Evolutionary conservation across 2,888 invertebrate species (phyloP).

Genomic region (Rhagonycha lutea): DNA sequence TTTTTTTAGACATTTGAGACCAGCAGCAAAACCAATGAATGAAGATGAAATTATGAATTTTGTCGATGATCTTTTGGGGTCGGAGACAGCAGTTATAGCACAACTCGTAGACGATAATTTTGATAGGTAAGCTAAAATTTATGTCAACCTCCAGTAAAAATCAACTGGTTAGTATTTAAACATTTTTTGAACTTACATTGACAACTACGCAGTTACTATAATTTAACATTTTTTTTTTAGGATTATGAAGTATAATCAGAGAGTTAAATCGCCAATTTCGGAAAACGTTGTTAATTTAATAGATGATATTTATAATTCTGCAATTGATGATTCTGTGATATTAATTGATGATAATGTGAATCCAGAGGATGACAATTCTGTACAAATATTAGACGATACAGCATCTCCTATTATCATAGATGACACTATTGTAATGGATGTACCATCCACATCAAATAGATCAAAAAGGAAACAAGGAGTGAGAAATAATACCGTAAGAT

Average conservation of each 20-base stretch:
- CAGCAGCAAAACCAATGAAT: not conserved
- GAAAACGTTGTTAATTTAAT: not conserved
- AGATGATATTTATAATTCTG: not conserved
- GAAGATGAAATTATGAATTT: not conserved
- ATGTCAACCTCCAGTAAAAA: too few species aligned
- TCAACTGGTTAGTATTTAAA: too few species aligned
- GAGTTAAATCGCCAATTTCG: not conserved
- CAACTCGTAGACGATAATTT: not conserved
- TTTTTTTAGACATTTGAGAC: not conserved
- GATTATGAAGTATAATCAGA: not conserved
- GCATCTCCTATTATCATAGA: too few species aligned
- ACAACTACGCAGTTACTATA: too few species aligned
- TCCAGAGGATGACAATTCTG: not conserved
- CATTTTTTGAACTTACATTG: too few species aligned
- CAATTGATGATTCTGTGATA: not conserved
- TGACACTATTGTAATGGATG: not conserved
- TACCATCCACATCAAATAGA: not conserved
- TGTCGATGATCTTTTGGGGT: not conserved
- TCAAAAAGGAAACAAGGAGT: not conserved
- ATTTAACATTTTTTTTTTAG: not conserved
- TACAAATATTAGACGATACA: not conserved
- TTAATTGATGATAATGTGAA: not conserved
- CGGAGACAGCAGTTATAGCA: not conserved
- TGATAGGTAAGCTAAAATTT: not conserved
- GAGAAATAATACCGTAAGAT: not conserved